Conservation (phyloP, 1,140 invertebrate genomes). For the Leptoteleia sp. region DNA sequence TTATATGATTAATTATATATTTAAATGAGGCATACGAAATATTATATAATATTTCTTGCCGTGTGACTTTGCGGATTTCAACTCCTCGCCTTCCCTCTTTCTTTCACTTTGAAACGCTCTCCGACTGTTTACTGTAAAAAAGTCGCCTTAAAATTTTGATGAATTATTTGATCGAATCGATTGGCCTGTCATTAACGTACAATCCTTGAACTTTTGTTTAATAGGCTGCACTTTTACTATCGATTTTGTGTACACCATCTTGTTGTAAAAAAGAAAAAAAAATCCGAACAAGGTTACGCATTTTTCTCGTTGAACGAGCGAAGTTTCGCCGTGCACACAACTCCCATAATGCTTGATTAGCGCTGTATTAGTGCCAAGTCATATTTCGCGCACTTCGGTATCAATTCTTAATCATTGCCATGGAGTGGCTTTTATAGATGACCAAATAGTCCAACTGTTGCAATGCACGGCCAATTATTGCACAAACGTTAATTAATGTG, state of each 20-base stretch:
- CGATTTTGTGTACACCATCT: constrained; percentile 38
- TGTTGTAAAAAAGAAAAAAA: constrained; percentile 48
- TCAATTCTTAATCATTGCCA: neutral
- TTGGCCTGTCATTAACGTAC: neutral
- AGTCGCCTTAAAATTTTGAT: neutral
- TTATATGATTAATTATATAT: no score
- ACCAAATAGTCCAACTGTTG: constrained; percentile 1
- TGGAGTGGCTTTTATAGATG: constrained; percentile 3
- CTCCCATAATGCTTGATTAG: neutral
- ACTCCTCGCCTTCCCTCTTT: no score
- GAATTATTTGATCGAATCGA: constrained; percentile 9
- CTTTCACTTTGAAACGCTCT: no score
- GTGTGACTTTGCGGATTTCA: no score
- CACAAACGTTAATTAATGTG: constrained; percentile 24
- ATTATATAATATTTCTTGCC: no score
- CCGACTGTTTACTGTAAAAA: no score
- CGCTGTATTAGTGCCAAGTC: constrained; percentile 7
- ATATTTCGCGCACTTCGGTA: constrained; percentile 12
- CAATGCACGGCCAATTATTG: constrained; percentile 18
- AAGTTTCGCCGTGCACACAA: constrained; percentile 4
- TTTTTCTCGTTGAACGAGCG: constrained; percentile 30
- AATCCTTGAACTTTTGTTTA: constrained; percentile 47
- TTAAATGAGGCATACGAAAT: no score
- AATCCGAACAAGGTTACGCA: constrained; percentile 48
- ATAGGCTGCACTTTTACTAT: constrained; percentile 46